A percentile compares a stretch with the other conserved stretches of the same genome.
Evolutionary conservation across 2,888 invertebrate genomes (phyloP).

Genomic region (Auanema freiburgensis): DNA sequence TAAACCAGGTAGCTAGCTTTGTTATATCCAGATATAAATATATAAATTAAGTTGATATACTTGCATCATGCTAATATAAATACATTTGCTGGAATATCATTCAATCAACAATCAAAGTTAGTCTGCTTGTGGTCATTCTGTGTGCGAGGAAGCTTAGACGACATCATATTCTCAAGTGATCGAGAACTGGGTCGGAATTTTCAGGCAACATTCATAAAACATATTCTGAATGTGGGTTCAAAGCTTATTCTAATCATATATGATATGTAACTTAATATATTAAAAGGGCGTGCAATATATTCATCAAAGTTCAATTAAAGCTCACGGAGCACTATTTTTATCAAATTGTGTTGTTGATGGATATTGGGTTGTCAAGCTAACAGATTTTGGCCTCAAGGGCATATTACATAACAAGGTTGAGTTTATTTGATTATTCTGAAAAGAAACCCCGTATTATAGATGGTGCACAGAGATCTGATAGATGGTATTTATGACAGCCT

Average conservation of each 20-base stretch:
- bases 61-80: slow-evolving; percentile 40
- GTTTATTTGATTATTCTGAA: too few species aligned
- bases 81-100: slow-evolving; percentile 43
- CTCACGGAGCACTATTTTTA: slow-evolving; percentile 41
- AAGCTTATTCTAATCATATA: background rate
- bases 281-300: slow-evolving; percentile 44
- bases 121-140: slow-evolving; percentile 39
- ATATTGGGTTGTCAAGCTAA: slow-evolving; percentile 49
- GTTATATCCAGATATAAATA: background rate
- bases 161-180: slow-evolving; percentile 37
- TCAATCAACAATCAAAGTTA: slow-evolving; percentile 40
- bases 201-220: slow-evolving; percentile 43
- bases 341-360: slow-evolving; percentile 50
- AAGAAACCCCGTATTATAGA: too few species aligned
- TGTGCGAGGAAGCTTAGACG: slow-evolving; percentile 36
- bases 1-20: slow-evolving; percentile 33
- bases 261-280: background rate
- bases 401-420: slow-evolving; percentile 18
- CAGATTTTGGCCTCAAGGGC: slow-evolving; percentile 39
- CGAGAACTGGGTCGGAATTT: slow-evolving; percentile 48
- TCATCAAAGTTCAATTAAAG: slow-evolving; percentile 36
- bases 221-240: slow-evolving; percentile 37
- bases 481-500: too few species aligned
- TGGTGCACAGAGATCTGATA: too few species aligned
- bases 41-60: slow-evolving; percentile 34